These are phyloP conservation scores for Trichacis sp. DNA, from an alignment of 2,888 invertebrate genomes.

Conservation along the genomic window DNA sequence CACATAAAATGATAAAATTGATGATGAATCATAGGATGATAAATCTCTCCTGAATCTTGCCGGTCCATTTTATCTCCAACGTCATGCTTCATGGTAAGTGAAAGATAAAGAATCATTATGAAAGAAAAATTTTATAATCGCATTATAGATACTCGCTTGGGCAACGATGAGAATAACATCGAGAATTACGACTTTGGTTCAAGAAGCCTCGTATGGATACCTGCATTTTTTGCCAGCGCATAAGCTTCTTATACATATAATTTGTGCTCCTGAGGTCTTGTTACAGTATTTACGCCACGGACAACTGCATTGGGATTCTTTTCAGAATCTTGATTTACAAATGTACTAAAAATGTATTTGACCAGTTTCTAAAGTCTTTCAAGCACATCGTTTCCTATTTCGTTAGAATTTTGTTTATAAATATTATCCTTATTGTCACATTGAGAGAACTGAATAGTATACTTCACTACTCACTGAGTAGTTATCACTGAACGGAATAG, in stretches of 20 bases:
- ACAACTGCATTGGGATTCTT: slow-evolving; percentile 28
- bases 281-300: slow-evolving; percentile 11
- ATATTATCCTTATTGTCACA: too few species aligned
- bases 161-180: slow-evolving; percentile 4
- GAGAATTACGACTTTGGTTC: slow-evolving; percentile 10
- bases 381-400: too few species aligned
- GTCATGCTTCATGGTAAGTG: background rate
- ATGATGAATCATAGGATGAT: background rate
- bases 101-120: slow-evolving; percentile 8
- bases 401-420: too few species aligned
- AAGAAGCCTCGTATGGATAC: slow-evolving; percentile 26
- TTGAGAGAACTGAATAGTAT: too few species aligned
- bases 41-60: background rate
- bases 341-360: background rate
- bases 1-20: too few species aligned
- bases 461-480: too few species aligned
- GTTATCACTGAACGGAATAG: too few species aligned
- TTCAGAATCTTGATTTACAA: background rate
- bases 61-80: background rate
- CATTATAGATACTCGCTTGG: slow-evolving; percentile 6
- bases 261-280: slow-evolving; percentile 40
- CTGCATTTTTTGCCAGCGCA: slow-evolving; percentile 46
- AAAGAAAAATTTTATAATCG: slow-evolving; percentile 7
- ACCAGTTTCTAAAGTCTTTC: too few species aligned
- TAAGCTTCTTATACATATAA: slow-evolving; percentile 54